A percentile compares a stretch with the other conserved stretches of the same genome.
Conservation (phyloP, 2,888 invertebrate species). For the Cheilosia variabilis region DNA sequence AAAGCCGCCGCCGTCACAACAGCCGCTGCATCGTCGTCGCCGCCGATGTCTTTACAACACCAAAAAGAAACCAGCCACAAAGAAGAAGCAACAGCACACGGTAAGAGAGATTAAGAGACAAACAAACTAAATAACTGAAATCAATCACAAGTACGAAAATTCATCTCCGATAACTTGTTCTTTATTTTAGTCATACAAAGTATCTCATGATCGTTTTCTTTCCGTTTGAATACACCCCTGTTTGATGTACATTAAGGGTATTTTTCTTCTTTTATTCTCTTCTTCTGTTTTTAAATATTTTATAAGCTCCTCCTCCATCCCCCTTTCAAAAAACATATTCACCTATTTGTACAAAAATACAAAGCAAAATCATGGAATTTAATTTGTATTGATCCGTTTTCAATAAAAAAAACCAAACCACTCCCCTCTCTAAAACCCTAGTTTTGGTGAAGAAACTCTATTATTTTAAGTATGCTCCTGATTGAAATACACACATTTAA, state of each 20-base stretch:
- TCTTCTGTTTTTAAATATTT: slow-evolving; percentile 49
- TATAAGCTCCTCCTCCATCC: not conserved
- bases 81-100: slow-evolving; percentile 57
- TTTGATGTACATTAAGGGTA: slow-evolving; percentile 29
- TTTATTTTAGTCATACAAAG: slow-evolving; percentile 20
- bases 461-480: slow-evolving; percentile 56
- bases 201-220: slow-evolving; percentile 19
- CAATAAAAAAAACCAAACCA: slow-evolving; percentile 36
- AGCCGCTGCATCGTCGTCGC: not conserved
- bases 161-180: slow-evolving; percentile 1
- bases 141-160: slow-evolving; percentile 28
- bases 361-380: slow-evolving; percentile 64
- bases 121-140: slow-evolving; percentile 30
- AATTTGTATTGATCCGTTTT: slow-evolving; percentile 39
- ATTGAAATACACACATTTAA: slow-evolving; percentile 54
- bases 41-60: slow-evolving; percentile 51
- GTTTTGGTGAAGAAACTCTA: slow-evolving; percentile 10
- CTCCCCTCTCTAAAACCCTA: slow-evolving; percentile 11
- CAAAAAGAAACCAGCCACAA: slow-evolving; percentile 58
- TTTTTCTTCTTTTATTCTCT: slow-evolving; percentile 25
- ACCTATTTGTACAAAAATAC: slow-evolving; percentile 72
- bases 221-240: slow-evolving; percentile 37
- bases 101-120: slow-evolving; percentile 67
- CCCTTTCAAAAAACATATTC: slow-evolving; percentile 27
- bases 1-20: slow-evolving; percentile 49